Evolutionary conservation across 2,797 vertebrate species (phyloP).

Genomic region (Poeciliopsis gracilis): DNA sequence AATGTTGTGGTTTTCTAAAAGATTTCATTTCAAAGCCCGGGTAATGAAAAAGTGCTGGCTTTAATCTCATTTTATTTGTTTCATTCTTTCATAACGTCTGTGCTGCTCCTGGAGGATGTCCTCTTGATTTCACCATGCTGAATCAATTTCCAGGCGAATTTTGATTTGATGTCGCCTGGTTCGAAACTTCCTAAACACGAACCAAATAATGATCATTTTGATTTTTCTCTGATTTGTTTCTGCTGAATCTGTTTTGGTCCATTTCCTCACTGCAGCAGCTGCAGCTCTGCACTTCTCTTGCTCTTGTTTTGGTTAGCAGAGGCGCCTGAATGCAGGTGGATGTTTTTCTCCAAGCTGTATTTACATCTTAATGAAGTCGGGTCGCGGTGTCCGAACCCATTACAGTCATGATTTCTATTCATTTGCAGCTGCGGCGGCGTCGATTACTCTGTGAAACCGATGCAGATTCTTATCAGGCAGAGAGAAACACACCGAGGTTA

Average conservation of each 20-base stretch:
- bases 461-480: background rate
- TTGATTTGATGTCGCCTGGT: background rate
- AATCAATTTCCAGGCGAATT: background rate
- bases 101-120: background rate
- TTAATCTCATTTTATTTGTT: background rate
- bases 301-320: background rate
- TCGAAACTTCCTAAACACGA: background rate
- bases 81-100: background rate
- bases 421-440: background rate
- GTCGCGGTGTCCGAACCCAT: background rate
- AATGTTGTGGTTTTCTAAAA: background rate
- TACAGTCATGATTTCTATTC: background rate
- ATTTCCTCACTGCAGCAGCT: background rate
- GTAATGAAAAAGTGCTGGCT: background rate
- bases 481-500: background rate
- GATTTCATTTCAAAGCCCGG: background rate
- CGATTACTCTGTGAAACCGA: too few relatives aligned
- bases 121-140: background rate
- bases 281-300: background rate
- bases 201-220: background rate
- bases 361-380: slow-evolving; percentile 2
- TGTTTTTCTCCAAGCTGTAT: background rate
- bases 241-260: background rate
- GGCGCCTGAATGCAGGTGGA: background rate
- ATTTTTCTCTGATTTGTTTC: background rate